phyloP scores from a whole-genome alignment of 1,140 invertebrate species.

The Thaumetopoea pityocampa region DNA sequence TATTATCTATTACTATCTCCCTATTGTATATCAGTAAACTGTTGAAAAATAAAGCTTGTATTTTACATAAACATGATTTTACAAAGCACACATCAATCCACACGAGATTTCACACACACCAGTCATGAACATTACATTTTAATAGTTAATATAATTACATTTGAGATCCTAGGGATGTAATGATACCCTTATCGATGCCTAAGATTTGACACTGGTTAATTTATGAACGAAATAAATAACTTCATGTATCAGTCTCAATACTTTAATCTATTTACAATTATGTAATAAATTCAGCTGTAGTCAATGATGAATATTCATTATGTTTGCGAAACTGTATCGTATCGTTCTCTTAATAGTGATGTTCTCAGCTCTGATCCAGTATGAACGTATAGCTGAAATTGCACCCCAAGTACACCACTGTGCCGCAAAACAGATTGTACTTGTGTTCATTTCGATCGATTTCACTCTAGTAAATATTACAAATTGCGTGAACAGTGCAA shows the following conservation, averaged over 20 bases:
- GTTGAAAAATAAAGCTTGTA: slow-evolving; percentile 36
- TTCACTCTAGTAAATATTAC: too few relatives aligned
- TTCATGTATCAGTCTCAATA: slow-evolving; percentile 71
- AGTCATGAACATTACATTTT: slow-evolving; percentile 20
- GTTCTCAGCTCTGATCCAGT: too few relatives aligned
- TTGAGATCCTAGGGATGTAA: slow-evolving; percentile 37
- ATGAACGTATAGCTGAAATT: too few relatives aligned
- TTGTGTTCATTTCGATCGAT: too few relatives aligned
- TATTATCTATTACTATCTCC: slow-evolving; percentile 18
- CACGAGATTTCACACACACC: slow-evolving; percentile 12
- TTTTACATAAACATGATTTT: slow-evolving; percentile 11
- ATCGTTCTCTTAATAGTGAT: too few relatives aligned
- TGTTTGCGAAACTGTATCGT: too few relatives aligned
- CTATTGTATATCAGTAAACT: slow-evolving; percentile 24
- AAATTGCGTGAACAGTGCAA: too few relatives aligned
- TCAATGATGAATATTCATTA: too few relatives aligned
- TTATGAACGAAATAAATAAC: slow-evolving; percentile 69
- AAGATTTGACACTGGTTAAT: slow-evolving; percentile 65
- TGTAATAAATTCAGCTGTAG: slow-evolving; percentile 57
- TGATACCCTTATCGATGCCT: slow-evolving; percentile 37
- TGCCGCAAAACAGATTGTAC: too few relatives aligned
- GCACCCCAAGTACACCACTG: too few relatives aligned
- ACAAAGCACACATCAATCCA: slow-evolving; percentile 8
- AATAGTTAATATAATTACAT: slow-evolving; percentile 31
- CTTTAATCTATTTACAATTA: slow-evolving; percentile 68